phyloP scores from a whole-genome alignment of 1,140 invertebrate species.

The Lepidostoma basale region DNA sequence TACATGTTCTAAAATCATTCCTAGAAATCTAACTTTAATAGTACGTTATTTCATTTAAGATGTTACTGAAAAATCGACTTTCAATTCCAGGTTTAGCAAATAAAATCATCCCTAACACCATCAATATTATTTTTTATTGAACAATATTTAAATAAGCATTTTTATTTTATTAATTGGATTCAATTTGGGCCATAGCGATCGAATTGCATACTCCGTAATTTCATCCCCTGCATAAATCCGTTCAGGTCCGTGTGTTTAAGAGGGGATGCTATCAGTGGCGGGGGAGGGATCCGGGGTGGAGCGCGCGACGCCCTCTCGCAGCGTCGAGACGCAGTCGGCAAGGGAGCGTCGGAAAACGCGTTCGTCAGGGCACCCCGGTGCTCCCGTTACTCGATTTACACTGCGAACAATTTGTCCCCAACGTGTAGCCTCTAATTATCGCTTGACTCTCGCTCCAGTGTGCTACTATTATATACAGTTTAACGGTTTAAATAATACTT shows the following conservation, averaged over 20 bases:
- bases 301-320: not conserved
- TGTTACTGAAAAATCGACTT: no score
- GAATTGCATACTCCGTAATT: no score
- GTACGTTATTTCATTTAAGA: no score
- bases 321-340: not conserved
- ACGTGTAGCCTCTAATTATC: not conserved
- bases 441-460: not conserved
- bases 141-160: no score
- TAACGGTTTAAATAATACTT: not conserved
- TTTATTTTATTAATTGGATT: no score
- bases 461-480: not conserved
- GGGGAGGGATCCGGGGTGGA: not conserved
- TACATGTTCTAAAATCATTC: no score
- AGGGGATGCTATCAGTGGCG: not conserved
- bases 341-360: slow-evolving; percentile 1
- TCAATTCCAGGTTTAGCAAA: no score
- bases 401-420: not conserved
- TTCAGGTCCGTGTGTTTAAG: not conserved
- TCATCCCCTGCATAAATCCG: no score
- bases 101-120: no score
- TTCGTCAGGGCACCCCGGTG: not conserved
- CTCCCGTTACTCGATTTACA: not conserved
- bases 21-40: no score
- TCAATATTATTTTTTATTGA: no score
- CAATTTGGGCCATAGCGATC: no score